Base-by-base conservation (phyloP, 2,113 vertebrate genomes). In the Chrysochloris asiatica region DNA sequence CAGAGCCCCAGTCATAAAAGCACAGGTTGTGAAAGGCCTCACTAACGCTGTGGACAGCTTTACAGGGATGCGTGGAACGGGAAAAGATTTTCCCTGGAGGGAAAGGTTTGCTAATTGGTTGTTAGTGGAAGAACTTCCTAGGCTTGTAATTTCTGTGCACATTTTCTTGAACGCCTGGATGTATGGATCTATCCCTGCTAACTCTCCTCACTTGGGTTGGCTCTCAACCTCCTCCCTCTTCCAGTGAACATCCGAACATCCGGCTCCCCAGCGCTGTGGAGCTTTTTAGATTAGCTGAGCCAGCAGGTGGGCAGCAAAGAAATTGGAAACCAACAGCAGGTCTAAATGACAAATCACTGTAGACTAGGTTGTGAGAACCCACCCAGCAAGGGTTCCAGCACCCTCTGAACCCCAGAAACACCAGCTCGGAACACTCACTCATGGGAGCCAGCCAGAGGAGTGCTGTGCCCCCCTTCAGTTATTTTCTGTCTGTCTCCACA, bases 321-420 rank as follows among this genome's bases (percentile, higher is more conserved):
- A 97, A 98, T 91, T 93, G 91, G 96, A 97, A 97, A 97, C 96
- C 95, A 97, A 91, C 97, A 98, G 97, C 96, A 97, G 97, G 97
- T 96, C 87, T 1, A 22, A 96, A 95, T 91, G 17, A 0, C 67
- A 94, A 95, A 92, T 95, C 72, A 72, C 93, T 93, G 86, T 96
- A 81, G 76, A 86, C 26, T 89, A 50, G 90, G 52, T 86, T 88
- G 83, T 16, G 83, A 87, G 72, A 11, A 11, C 67, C 50, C 88
- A 83, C 94, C 97, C 93, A 90, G 90, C 88, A 65, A 97, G 88
- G 28, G n/a, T 92, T 61, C 80, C 54, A n/a, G n/a, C 36, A 61
- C 30, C 67, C 14, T 22, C 10, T 8, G 65, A 12, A 33, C 82
- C 45, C 61, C 73, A 88, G 84, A 86, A 94, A 87, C 75, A 41